Percentiles rank a stretch among this genome's conserved stretches.
phyloP scores from a whole-genome alignment of 2,888 invertebrate species.

The Eudemis profundana region DNA sequence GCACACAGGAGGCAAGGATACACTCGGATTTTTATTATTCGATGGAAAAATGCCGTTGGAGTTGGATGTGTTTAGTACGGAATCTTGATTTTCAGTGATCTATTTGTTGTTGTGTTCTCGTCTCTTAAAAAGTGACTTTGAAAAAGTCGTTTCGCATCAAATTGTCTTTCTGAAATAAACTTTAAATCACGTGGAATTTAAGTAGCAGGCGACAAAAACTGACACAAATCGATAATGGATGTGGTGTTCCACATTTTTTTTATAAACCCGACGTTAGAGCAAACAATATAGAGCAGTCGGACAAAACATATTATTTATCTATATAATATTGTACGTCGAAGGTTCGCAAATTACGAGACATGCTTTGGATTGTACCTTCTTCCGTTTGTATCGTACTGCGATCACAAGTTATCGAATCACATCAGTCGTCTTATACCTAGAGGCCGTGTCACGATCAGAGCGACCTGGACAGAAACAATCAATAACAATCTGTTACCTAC shows the following conservation, averaged over 20 bases:
- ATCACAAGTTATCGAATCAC: slow-evolving; percentile 18
- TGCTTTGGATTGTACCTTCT: slow-evolving; percentile 11
- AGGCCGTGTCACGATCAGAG: slow-evolving; percentile 10
- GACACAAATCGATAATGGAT: background rate
- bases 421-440: slow-evolving; percentile 28
- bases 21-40: background rate
- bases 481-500: slow-evolving; percentile 20
- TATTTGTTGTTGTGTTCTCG: no score
- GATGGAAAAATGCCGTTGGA: no score
- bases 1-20: background rate
- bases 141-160: no score
- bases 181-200: no score
- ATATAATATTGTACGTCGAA: slow-evolving; percentile 8
- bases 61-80: no score
- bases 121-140: no score
- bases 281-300: background rate
- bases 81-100: no score
- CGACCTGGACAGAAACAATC: slow-evolving; percentile 15
- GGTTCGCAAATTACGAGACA: slow-evolving; percentile 17
- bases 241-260: no score
- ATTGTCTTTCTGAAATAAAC: no score
- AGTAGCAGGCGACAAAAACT: no score
- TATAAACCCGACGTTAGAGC: no score
- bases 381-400: slow-evolving; percentile 13
- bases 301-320: background rate